These are phyloP conservation scores for Endomychus coccineus DNA, from an alignment of 2,888 invertebrate species.

Conservation along the genomic window DNA sequence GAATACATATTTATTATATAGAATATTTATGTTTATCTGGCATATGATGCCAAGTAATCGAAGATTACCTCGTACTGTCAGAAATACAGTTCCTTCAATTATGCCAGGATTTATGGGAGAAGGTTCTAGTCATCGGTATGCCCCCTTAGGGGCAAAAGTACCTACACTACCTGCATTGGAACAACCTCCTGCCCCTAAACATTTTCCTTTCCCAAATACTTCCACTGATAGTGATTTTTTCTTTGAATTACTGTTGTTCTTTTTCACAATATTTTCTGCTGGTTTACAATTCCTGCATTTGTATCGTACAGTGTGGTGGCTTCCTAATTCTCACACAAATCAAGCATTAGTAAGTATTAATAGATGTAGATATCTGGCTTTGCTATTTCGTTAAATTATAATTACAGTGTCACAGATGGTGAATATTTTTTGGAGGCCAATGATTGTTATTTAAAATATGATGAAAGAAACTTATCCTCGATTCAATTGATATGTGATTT, in stretches of 20 bases:
- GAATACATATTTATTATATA: too few species aligned
- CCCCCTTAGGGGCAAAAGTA: constrained; percentile 30
- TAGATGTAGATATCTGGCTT: too few species aligned
- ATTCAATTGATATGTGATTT: too few species aligned
- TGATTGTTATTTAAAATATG: constrained; percentile 5
- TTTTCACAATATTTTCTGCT: constrained; percentile 70
- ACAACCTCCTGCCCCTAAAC: constrained; percentile 59
- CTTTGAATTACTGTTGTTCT: constrained; percentile 80
- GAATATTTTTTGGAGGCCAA: too few species aligned
- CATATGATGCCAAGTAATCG: constrained; percentile 23
- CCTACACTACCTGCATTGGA: constrained; percentile 37
- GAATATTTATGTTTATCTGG: too few species aligned
- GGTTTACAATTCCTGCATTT: constrained; percentile 89
- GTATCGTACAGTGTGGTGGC: constrained; percentile 96
- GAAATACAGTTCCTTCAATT: constrained; percentile 27
- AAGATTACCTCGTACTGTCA: constrained; percentile 30
- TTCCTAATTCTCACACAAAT: constrained; percentile 83
- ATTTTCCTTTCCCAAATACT: constrained; percentile 72
- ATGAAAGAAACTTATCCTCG: too few species aligned
- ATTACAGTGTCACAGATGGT: too few species aligned
- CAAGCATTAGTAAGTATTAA: constrained; percentile 70
- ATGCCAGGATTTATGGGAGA: constrained; percentile 32
- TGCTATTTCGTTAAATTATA: too few species aligned
- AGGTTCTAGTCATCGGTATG: constrained; percentile 30
- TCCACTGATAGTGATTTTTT: constrained; percentile 72